Conservation (phyloP, 2,797 vertebrate genomes). For the Paedocypris micromegethes region DNA sequence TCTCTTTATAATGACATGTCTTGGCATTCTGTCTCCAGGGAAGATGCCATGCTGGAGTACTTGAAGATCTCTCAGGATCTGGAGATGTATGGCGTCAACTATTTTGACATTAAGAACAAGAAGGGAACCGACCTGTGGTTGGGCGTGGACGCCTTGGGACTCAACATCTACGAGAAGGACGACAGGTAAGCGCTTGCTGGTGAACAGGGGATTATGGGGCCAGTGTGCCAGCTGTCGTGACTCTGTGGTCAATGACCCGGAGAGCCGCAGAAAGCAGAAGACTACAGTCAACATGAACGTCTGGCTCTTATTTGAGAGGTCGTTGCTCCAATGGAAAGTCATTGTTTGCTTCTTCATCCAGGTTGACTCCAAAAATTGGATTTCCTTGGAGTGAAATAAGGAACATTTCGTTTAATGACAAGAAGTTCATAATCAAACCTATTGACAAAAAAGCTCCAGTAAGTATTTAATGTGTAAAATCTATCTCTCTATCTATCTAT, state of each 20-base stretch:
- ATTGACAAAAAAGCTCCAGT: slow-evolving; percentile 93
- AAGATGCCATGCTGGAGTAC: slow-evolving; percentile 88
- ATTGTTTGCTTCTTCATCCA: slow-evolving; percentile 48
- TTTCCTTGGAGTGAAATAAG: slow-evolving; percentile 98
- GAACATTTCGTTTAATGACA: slow-evolving; percentile 94
- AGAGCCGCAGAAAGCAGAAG: slow-evolving; percentile 36
- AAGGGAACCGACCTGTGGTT: slow-evolving; percentile 93
- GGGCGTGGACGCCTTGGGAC: slow-evolving; percentile 89
- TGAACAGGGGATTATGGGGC: slow-evolving; percentile 22
- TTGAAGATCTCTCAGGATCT: slow-evolving; percentile 96
- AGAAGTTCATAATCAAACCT: slow-evolving; percentile 96
- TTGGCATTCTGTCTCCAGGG: slow-evolving; percentile 62
- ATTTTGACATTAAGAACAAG: slow-evolving; percentile 97
- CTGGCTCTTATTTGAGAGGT: slow-evolving; percentile 46
- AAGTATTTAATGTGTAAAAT: slow-evolving; percentile 58
- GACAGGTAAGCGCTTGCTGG: slow-evolving; percentile 73
- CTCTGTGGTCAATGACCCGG: slow-evolving; percentile 47
- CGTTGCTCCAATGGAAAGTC: slow-evolving; percentile 24
- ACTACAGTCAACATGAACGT: slow-evolving; percentile 27
- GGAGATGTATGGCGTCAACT: slow-evolving; percentile 98
- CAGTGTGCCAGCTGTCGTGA: slow-evolving; percentile 39
- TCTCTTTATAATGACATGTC: background rate
- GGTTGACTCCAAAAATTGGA: slow-evolving; percentile 92
- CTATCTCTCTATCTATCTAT: background rate
- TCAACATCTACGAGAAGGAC: slow-evolving; percentile 92